Base-by-base conservation (phyloP, 1,140 invertebrate genomes). In the Propsilocerus akamusi region DNA sequence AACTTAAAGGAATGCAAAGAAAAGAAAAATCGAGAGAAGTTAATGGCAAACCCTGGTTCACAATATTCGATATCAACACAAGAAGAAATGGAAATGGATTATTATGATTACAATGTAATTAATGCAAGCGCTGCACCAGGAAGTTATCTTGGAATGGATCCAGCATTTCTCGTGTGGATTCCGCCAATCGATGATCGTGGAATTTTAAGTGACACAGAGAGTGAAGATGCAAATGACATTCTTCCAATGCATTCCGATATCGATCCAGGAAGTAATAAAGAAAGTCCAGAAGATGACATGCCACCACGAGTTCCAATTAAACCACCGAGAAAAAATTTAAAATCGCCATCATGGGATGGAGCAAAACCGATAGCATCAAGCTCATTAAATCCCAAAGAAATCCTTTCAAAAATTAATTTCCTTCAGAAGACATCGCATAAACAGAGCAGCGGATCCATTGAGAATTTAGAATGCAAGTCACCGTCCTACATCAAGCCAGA, bases 61-160 rank as follows among this genome's bases (percentile, higher is more conserved):
- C 84, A 88, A 56, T 79, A 85, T 52, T 87, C 84, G 41, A 63
- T 86, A n/a, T 74, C 74, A 0, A 74, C 73, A 34, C 81, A 82
- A 32, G 71, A 71, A 4, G 86, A 89, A 57, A 68, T 88, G 49
- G 85, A 90, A 63, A 68, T 89, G 30, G 86, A 90, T 59, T 90
- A 90, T 58, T 90, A 90, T 57, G 86, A 90, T 62, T 90, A 90
- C 56, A 84, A 89, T 64, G 84, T 90, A 1, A 77, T 81, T 46
- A 75, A 75, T 63, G 75, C 82, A 49, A 80, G 80, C 46, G 80
- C 83, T 4, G 82, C 78, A n/a, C 85, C 85, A 2, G 86, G 86
- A 17, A 82, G 78, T 0, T 84, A 84, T 57, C 65, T 86, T 49
- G 83, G 83, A 4, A 87, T 89, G 83, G 86, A 89, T 65, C 85